Evolutionary conservation across 2,888 invertebrate genomes (phyloP).

Genomic region (Acheta domesticus): DNA sequence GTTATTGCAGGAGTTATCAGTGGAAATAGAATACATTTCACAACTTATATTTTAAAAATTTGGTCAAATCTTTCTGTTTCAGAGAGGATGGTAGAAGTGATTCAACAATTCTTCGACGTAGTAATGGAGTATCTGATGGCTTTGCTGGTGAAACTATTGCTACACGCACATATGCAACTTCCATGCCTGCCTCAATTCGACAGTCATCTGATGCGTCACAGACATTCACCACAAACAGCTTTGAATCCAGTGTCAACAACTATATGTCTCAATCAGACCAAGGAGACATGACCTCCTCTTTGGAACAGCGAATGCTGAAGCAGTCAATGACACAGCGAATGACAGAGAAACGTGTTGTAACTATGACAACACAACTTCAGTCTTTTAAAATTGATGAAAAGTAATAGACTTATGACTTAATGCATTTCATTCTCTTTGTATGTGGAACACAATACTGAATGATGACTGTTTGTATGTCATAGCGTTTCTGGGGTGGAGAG

Average conservation of each 20-base stretch:
- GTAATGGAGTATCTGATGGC: background rate
- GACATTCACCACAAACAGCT: constrained; percentile 49
- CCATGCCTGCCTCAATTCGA: constrained; percentile 49
- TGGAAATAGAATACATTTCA: too few relatives aligned
- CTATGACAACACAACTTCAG: constrained; percentile 50
- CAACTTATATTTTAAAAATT: too few relatives aligned
- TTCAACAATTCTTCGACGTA: background rate
- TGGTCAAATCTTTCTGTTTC: background rate
- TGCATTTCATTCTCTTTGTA: background rate
- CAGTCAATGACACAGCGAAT: constrained; percentile 67
- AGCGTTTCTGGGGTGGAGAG: too few relatives aligned
- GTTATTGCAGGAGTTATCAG: too few relatives aligned
- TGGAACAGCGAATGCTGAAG: constrained; percentile 64
- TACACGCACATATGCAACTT: constrained; percentile 53
- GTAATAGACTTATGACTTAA: constrained; percentile 18
- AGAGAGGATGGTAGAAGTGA: background rate
- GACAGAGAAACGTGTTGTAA: constrained; percentile 65
- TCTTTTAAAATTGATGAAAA: constrained; percentile 46
- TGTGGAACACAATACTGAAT: background rate
- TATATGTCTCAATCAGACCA: constrained; percentile 47
- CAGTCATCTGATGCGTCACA: constrained; percentile 53
- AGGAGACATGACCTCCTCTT: constrained; percentile 55
- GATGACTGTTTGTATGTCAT: background rate
- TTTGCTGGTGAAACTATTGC: constrained; percentile 38
- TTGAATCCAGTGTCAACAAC: constrained; percentile 45